Evolutionary conservation across 2,113 vertebrate genomes (phyloP).

Genomic region (Mormyrus iriodes): DNA sequence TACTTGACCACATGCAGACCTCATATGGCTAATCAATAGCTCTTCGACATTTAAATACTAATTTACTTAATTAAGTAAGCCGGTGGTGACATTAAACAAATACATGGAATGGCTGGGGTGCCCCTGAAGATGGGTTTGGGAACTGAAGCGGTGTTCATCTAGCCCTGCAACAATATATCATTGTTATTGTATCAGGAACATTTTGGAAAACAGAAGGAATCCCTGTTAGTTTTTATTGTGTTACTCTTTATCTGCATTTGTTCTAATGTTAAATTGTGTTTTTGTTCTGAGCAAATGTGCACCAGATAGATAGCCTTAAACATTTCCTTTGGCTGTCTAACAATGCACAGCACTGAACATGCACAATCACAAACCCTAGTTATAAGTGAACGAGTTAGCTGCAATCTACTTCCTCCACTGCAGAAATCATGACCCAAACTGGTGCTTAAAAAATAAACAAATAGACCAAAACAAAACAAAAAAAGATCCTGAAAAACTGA

Average conservation of each 20-base stretch:
- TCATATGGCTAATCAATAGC: not conserved
- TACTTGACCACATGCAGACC: not conserved
- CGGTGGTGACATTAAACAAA: not conserved
- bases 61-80: not conserved
- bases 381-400: not conserved
- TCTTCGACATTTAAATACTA: not conserved
- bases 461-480: not conserved
- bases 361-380: not conserved
- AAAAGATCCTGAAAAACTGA: not conserved
- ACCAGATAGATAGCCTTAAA: not conserved
- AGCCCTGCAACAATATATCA: not conserved
- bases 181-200: too few relatives aligned
- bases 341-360: not conserved
- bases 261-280: not conserved
- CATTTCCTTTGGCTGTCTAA: not conserved
- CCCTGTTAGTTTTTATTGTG: not conserved
- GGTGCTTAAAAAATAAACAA: not conserved
- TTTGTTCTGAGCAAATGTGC: not conserved
- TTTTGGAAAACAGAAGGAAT: not conserved
- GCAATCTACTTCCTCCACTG: not conserved
- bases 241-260: not conserved
- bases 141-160: not conserved
- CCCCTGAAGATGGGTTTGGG: not conserved
- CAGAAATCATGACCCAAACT: not conserved
- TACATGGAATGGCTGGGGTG: not conserved